Percentiles rank a stretch among this genome's conserved stretches.
phyloP scores from a whole-genome alignment of 2,113 vertebrate genomes.

The Gallinago paraguaiae region DNA sequence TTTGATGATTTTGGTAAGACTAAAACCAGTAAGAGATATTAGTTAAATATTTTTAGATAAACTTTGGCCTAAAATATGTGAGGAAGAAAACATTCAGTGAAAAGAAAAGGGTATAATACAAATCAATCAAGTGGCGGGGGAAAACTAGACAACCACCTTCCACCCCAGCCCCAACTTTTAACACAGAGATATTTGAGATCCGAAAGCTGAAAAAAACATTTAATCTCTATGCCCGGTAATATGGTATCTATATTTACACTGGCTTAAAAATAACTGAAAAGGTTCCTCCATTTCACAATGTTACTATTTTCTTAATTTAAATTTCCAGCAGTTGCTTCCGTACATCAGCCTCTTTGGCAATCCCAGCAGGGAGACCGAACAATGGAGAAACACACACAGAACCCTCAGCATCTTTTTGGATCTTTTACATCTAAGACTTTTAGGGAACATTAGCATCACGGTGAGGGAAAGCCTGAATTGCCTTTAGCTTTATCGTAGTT shows the following conservation, averaged over 20 bases:
- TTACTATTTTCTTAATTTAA: not conserved
- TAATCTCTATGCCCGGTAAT: fast-evolving
- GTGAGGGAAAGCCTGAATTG: not conserved
- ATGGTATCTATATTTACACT: not conserved
- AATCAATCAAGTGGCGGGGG: fast-evolving
- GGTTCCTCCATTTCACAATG: not conserved
- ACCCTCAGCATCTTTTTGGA: not conserved
- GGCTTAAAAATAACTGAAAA: not conserved
- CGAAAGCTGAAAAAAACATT: not conserved
- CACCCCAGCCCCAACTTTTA: not conserved
- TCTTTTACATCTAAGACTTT: not conserved
- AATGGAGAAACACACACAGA: not conserved
- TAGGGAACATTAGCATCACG: not conserved
- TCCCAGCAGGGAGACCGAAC: not conserved
- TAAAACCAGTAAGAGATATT: not conserved
- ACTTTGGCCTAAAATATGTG: not conserved
- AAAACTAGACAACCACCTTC: not conserved
- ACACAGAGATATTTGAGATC: not conserved
- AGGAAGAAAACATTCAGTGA: not conserved
- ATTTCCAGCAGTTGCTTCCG: fast-evolving
- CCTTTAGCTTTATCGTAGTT: not conserved
- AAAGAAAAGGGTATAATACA: not conserved
- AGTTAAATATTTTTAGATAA: not conserved
- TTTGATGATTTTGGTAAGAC: not conserved
- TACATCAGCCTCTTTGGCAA: not conserved